phyloP scores from a whole-genome alignment of 1,140 invertebrate species.

The Pectinophora gossypiella region DNA sequence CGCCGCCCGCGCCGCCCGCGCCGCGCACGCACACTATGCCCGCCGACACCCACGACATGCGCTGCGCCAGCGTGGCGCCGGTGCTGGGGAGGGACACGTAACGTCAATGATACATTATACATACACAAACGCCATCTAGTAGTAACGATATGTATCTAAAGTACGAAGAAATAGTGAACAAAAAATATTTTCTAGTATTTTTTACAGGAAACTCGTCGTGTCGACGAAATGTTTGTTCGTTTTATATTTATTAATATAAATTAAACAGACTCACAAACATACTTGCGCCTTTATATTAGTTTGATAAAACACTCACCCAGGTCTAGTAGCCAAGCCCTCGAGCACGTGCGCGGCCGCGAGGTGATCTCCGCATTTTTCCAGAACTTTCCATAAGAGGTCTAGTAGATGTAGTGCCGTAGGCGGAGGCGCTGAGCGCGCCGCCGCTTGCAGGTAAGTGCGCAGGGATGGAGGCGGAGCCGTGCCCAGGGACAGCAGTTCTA shows the following conservation, averaged over 20 bases:
- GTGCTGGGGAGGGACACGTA: too few species aligned
- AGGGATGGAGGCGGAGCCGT: constrained; percentile 82
- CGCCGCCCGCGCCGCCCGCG: constrained; percentile 86
- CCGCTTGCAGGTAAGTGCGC: constrained; percentile 85
- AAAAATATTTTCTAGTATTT: too few species aligned
- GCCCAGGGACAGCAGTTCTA: constrained; percentile 85
- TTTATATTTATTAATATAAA: too few species aligned
- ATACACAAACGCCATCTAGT: too few species aligned
- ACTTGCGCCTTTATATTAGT: too few species aligned
- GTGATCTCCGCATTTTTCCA: constrained; percentile 94
- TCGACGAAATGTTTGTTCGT: too few species aligned
- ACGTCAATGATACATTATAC: too few species aligned
- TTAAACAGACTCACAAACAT: too few species aligned
- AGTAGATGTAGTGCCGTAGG: constrained; percentile 80
- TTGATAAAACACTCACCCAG: constrained; percentile 77
- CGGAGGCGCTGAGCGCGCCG: constrained; percentile 47
- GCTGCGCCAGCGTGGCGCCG: constrained; percentile 80
- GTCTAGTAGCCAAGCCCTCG: constrained; percentile 89
- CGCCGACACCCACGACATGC: constrained; percentile 93
- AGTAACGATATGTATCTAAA: too few species aligned
- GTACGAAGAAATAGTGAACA: too few species aligned
- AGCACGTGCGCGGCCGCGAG: constrained; percentile 94
- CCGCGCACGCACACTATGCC: constrained; percentile 97
- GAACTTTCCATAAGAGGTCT: constrained; percentile 97
- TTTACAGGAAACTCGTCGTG: too few species aligned